Evolutionary conservation across 2,888 invertebrate genomes (phyloP).

Genomic region (Mimumesa dahlbomi): DNA sequence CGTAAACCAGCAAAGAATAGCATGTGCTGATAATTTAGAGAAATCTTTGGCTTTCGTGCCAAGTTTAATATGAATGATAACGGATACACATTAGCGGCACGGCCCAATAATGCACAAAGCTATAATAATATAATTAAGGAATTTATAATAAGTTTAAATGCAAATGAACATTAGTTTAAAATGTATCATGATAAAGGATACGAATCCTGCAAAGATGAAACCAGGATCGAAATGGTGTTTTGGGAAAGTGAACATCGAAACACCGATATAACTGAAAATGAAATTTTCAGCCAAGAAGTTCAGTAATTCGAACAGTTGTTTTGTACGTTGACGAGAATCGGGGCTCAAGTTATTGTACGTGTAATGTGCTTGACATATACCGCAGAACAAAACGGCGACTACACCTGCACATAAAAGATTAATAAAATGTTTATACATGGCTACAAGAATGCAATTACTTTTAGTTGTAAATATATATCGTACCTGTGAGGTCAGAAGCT

Average conservation of each 20-base stretch:
- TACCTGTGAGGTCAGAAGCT: slow-evolving; percentile 96
- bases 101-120: slow-evolving; percentile 94
- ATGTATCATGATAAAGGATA: slow-evolving; percentile 85
- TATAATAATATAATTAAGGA: slow-evolving; percentile 77
- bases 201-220: slow-evolving; percentile 96
- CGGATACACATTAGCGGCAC: slow-evolving; percentile 98
- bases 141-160: not conserved
- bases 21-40: slow-evolving; percentile 98
- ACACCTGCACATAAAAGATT: slow-evolving; percentile 84
- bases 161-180: slow-evolving; percentile 7
- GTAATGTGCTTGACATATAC: slow-evolving; percentile 99
- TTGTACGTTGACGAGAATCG: slow-evolving; percentile 81
- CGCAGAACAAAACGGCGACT: slow-evolving; percentile 98
- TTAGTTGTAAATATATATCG: not conserved
- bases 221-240: slow-evolving; percentile 96
- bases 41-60: slow-evolving; percentile 94
- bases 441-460: not conserved
- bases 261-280: slow-evolving; percentile 99
- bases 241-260: slow-evolving; percentile 98
- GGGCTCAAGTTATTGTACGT: slow-evolving; percentile 89
- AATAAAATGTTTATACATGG: not conserved
- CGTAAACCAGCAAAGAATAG: slow-evolving; percentile 97
- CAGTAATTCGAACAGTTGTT: slow-evolving; percentile 83
- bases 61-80: slow-evolving; percentile 95
- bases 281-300: slow-evolving; percentile 99